Base-by-base conservation (phyloP, 2,113 vertebrate species). In the Tympanuchus pallidicinctus region DNA sequence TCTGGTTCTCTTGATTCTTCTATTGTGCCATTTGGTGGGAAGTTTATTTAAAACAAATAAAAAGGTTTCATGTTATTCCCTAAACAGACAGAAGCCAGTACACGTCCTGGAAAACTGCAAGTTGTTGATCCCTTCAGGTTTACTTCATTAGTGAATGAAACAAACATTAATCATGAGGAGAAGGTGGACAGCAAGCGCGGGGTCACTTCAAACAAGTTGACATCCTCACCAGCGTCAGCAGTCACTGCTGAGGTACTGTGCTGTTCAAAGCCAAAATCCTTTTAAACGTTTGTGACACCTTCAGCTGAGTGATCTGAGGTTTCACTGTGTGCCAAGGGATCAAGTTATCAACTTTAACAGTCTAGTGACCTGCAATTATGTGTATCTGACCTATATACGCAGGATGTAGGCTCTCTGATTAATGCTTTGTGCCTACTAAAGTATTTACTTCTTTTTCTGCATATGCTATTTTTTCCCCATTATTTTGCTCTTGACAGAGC, bases 51-150 rank as follows among this genome's bases (percentile, higher is more conserved):
- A 32, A 18, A 36, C 74, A 61, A 77, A 45, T 69, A 47, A 61
- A 61, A 61, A 83, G 11, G 40, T 64, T 56, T 89, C 1, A 13
- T 83, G 34, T 83, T 20, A 24, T 90, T 91, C 88, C 34, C 8
- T 89, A 93, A 86, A 89, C 94, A 99, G 98, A 79, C 94, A 80
- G 98, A 98, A 92, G 89, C 98, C 48, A 96, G 96, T 96, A 97
- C 85, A 45, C 86, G 89, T 42, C 88, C 97, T 90, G 98, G 85
- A 92, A 95, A 97, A 40, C 89, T 95, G 88, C 96, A 98, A 93
- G 96, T 96, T 36, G 85, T 97, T 43, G 97, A 95, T 95, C 76
- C 22, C 48, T 50, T 50, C 48, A 50, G 48, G 24, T 50, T 24
- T 12, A 50, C 48, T 50, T 50, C 48, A 50, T 50, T 6, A 12